These are phyloP conservation scores for Drosophila pandora DNA, from an alignment of 1,140 invertebrate genomes.

Conservation along the genomic window DNA sequence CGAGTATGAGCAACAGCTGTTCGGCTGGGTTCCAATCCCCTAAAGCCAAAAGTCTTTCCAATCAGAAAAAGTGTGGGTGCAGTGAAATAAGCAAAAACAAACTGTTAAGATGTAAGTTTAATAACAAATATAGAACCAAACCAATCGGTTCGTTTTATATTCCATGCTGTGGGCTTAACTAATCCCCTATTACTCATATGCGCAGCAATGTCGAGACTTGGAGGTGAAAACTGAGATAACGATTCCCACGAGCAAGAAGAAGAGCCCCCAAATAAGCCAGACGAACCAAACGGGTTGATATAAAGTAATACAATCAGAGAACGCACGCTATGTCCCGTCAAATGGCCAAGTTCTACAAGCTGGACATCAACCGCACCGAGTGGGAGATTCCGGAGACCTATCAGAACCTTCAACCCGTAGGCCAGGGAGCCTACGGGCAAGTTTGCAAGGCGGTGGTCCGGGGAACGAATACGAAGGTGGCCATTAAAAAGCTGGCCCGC, in stretches of 20 bases:
- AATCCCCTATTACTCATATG: constrained; percentile 40
- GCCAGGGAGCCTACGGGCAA: constrained; percentile 97
- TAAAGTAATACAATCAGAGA: constrained; percentile 14
- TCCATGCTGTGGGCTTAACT: neutral
- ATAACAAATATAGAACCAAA: neutral
- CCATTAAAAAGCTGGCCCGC: constrained; percentile 98
- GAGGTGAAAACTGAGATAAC: constrained; percentile 41
- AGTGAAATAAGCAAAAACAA: constrained; percentile 9
- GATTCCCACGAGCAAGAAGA: constrained; percentile 50
- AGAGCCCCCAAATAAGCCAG: constrained; percentile 37
- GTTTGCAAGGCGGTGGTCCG: constrained; percentile 90
- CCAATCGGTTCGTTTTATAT: neutral
- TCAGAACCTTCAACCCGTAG: constrained; percentile 95
- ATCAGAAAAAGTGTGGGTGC: constrained; percentile 39
- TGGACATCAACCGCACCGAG: constrained; percentile 98
- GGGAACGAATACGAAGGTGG: constrained; percentile 92
- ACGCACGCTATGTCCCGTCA: constrained; percentile 40
- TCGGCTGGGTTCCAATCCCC: neutral
- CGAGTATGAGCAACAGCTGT: constrained; percentile 30
- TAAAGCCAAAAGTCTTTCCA: constrained; percentile 6
- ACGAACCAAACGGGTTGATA: constrained; percentile 28
- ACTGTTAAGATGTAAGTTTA: constrained; percentile 25
- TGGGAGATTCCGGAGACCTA: constrained; percentile 98
- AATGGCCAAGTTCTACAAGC: constrained; percentile 88
- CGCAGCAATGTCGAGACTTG: constrained; percentile 31